Percentiles rank a stretch among this genome's conserved stretches.
Evolutionary conservation across 2,888 invertebrate genomes (phyloP).

Genomic region (Antheraea assamensis): DNA sequence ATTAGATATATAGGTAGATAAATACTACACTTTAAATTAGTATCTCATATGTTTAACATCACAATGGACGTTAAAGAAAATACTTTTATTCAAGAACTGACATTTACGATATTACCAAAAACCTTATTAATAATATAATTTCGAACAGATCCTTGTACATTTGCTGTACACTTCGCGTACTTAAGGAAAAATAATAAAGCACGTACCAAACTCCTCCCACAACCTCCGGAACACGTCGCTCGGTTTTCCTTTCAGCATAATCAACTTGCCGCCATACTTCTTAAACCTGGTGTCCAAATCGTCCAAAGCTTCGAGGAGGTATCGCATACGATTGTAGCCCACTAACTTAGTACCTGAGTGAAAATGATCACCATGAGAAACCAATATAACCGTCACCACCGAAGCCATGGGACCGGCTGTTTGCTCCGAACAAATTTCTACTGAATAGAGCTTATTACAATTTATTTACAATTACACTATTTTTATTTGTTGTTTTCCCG

Average conservation of each 20-base stretch:
- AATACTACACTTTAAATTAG: not conserved
- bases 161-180: not conserved
- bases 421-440: not conserved
- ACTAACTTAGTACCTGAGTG: slow-evolving; percentile 82
- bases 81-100: not conserved
- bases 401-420: not conserved
- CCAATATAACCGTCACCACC: not conserved
- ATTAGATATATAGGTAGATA: no score
- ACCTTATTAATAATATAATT: not conserved
- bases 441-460: not conserved
- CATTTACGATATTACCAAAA: not conserved
- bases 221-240: slow-evolving; percentile 80
- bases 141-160: not conserved
- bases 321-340: slow-evolving; percentile 86
- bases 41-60: not conserved
- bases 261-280: slow-evolving; percentile 80
- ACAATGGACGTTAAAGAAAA: not conserved
- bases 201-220: slow-evolving; percentile 80
- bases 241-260: slow-evolving; percentile 84
- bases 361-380: not conserved
- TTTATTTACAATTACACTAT: not conserved
- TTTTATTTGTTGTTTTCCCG: not conserved
- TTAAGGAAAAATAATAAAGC: not conserved
- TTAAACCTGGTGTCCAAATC: slow-evolving; percentile 84
- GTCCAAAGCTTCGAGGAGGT: slow-evolving; percentile 84